Percentiles rank a stretch among this genome's conserved stretches.
Evolutionary conservation across 2,797 vertebrate species (phyloP).

Genomic region (Argentina silus): DNA sequence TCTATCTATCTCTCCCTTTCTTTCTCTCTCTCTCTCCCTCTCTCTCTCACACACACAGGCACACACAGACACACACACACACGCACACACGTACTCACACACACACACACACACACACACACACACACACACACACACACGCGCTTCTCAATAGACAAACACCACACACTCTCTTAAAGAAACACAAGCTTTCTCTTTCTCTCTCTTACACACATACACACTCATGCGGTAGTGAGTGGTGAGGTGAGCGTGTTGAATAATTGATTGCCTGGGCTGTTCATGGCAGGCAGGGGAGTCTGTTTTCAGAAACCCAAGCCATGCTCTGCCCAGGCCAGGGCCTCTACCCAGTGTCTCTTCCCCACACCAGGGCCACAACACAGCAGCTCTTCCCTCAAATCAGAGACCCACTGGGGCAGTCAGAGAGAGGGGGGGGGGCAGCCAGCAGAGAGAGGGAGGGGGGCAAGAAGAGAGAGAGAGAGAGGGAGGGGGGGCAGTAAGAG

Average conservation of each 20-base stretch:
- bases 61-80: background rate
- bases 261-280: slow-evolving; percentile 78
- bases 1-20: background rate
- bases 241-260: slow-evolving; percentile 73
- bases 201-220: slow-evolving; percentile 64
- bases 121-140: background rate
- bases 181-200: slow-evolving; percentile 66
- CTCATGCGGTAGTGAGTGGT: slow-evolving; percentile 53
- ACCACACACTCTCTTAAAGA: slow-evolving; percentile 43
- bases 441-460: no score
- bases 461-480: background rate
- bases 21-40: slow-evolving; percentile 3
- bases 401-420: background rate
- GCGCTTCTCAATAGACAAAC: background rate
- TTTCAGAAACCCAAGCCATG: slow-evolving; percentile 83
- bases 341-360: slow-evolving; percentile 43
- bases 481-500: background rate
- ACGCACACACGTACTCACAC: slow-evolving; percentile 4
- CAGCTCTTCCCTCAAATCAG: background rate
- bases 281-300: slow-evolving; percentile 78
- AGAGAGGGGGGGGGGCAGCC: no score
- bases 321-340: slow-evolving; percentile 67
- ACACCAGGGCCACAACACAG: background rate
- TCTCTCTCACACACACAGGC: slow-evolving; percentile 2
- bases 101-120: background rate